These are phyloP conservation scores for Apotomis turbidana DNA, from an alignment of 2,888 invertebrate genomes.

Conservation along the genomic window DNA sequence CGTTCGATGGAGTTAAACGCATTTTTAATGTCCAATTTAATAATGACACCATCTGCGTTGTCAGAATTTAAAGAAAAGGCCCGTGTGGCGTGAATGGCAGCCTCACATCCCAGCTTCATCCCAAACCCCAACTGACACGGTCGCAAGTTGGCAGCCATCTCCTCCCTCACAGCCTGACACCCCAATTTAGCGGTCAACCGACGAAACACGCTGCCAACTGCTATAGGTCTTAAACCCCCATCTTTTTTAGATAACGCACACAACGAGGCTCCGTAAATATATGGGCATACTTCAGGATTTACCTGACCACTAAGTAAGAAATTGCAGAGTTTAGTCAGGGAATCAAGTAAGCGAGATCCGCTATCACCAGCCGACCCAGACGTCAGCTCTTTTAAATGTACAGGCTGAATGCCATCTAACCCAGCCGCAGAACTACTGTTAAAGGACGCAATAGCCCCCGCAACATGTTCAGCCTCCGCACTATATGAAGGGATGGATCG, in stretches of 20 bases:
- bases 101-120: slow-evolving; percentile 4
- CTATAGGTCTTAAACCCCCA: not conserved
- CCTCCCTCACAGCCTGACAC: slow-evolving; percentile 1
- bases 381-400: not conserved
- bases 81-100: slow-evolving; percentile 5
- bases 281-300: not conserved
- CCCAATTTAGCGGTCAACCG: slow-evolving; percentile 1
- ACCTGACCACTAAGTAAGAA: not conserved
- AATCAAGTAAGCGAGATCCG: not conserved
- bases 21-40: not conserved
- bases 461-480: not conserved
- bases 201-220: not conserved
- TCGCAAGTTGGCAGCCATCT: slow-evolving; percentile 1
- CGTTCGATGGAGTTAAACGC: slow-evolving; percentile 10
- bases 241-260: not conserved
- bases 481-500: too few species aligned
- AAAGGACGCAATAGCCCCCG: not conserved
- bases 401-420: not conserved
- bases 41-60: not conserved
- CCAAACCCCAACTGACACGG: slow-evolving; percentile 12
- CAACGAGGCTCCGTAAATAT: not conserved
- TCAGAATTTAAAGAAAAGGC: not conserved
- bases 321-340: slow-evolving; percentile 1
- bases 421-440: not conserved
- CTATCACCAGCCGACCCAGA: not conserved